Evolutionary conservation across 2,888 invertebrate species (phyloP).

Genomic region (Chromoteleia sp.): DNA sequence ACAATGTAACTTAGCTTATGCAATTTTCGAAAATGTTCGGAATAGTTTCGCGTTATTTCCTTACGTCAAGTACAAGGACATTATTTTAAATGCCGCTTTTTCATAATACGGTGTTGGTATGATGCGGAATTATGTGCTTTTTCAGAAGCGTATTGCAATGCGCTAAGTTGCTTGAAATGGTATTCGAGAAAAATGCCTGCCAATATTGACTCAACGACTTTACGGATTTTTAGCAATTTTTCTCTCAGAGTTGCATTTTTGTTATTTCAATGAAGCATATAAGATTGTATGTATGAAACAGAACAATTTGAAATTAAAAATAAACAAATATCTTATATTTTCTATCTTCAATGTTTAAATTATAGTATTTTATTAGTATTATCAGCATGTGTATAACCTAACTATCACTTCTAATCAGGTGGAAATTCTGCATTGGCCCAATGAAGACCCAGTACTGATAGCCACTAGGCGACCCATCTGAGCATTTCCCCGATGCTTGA

Average conservation of each 20-base stretch:
- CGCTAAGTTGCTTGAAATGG: conserved; percentile 16
- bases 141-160: conserved; percentile 9
- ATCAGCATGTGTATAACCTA: too few species aligned
- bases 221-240: conserved; percentile 11
- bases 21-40: too few species aligned
- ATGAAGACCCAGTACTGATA: too few species aligned
- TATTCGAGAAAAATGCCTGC: conserved; percentile 13
- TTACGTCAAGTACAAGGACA: too few species aligned
- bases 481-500: too few species aligned
- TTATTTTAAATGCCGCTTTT: conserved; percentile 4
- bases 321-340: not conserved
- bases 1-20: too few species aligned
- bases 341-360: too few species aligned
- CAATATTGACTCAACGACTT: conserved; percentile 15
- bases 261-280: not conserved
- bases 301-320: not conserved
- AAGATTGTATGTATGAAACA: not conserved
- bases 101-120: not conserved
- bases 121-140: conserved; percentile 3
- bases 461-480: too few species aligned
- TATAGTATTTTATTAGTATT: too few species aligned
- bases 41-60: too few species aligned
- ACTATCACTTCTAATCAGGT: too few species aligned
- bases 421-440: too few species aligned
- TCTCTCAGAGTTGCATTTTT: not conserved